phyloP scores from a whole-genome alignment of 2,888 invertebrate genomes.

The Drosophila helvetica region DNA sequence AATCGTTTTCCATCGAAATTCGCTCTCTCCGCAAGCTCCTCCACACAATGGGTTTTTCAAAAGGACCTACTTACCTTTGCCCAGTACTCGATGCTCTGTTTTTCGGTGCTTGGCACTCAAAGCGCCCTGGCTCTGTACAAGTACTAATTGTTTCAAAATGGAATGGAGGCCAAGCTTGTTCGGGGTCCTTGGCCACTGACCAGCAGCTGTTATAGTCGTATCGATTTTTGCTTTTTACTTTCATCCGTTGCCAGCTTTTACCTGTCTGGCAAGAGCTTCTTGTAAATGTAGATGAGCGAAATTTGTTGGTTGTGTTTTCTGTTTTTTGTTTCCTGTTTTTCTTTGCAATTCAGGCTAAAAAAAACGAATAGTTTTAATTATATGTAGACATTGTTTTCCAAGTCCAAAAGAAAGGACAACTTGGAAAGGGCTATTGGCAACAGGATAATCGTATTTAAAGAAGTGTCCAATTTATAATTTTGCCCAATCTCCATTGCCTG shows the following conservation, averaged over 20 bases:
- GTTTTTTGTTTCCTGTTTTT: neutral
- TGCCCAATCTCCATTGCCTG: neutral
- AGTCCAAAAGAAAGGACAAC: no score
- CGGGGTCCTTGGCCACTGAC: slow-evolving; percentile 27
- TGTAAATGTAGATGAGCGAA: slow-evolving; percentile 17
- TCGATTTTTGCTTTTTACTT: slow-evolving; percentile 26
- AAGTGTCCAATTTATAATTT: neutral
- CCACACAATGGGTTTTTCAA: neutral
- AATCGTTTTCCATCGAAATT: neutral
- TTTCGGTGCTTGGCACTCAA: slow-evolving; percentile 32
- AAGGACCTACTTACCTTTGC: neutral
- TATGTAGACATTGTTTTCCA: no score
- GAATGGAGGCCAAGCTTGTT: slow-evolving; percentile 23
- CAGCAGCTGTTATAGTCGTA: slow-evolving; percentile 29
- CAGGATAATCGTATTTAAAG: no score
- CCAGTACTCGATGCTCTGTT: slow-evolving; percentile 18
- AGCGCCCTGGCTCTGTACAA: slow-evolving; percentile 12
- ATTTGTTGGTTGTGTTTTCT: neutral
- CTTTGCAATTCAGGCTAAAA: neutral
- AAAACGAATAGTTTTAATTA: neutral
- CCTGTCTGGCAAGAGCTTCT: slow-evolving; percentile 13
- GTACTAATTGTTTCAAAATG: slow-evolving; percentile 43
- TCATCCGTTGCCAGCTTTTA: slow-evolving; percentile 1
- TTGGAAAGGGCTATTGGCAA: no score
- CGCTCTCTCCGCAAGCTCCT: neutral